Base-by-base conservation (phyloP, 2,797 vertebrate genomes). In the Pseudotriccus pelzelni region DNA sequence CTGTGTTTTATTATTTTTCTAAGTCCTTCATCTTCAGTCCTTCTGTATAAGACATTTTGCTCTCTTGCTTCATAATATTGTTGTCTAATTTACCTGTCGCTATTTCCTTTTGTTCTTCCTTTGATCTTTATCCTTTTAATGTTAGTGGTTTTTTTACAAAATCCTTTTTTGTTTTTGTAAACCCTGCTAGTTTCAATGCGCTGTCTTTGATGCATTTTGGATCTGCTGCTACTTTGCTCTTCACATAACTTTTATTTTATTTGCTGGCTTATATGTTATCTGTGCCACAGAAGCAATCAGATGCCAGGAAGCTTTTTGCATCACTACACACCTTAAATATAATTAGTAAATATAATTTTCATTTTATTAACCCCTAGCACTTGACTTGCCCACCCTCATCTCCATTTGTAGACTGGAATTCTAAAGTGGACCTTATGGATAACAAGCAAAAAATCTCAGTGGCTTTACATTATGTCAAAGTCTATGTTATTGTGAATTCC, bases 111-210 rank as follows among this genome's bases (percentile, higher is more conserved):
- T 77, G 53, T 75, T 93, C 67, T 92, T 67, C 52, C 64, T 96
- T 94, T 97, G 92, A 94, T 94, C 83, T 85, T 93, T 84, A 89
- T 81, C 41, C 87, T 96, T 95, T 90, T 83, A 90, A 92, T 67
- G 73, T 84, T 90, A 15, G 19, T 21, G 21, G 0, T 5, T 53
- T 72, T 39, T 39, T 67, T 59, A 12, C 11, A 12, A 46, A 46
- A 23, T 22, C 6, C 44, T 27, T 0, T 6, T 53, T 73, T 41
- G n/a, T n/a, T n/a, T n/a, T n/a, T n/a, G n/a, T n/a, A 59, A 88
- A 49, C 34, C 13, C 47, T 62, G 64, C 24, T 36, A 69, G 50
- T 89, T 92, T 89, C 69, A n/a, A 19, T 16, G 43, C 27, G 25
- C 20, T 63, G 14, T 28, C 79, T 95, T 86, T 93, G 87, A 93